A percentile compares a stretch with the other conserved stretches of the same genome.
Evolutionary conservation across 2,888 invertebrate species (phyloP).

Genomic region (Ochlodes sylvanus): DNA sequence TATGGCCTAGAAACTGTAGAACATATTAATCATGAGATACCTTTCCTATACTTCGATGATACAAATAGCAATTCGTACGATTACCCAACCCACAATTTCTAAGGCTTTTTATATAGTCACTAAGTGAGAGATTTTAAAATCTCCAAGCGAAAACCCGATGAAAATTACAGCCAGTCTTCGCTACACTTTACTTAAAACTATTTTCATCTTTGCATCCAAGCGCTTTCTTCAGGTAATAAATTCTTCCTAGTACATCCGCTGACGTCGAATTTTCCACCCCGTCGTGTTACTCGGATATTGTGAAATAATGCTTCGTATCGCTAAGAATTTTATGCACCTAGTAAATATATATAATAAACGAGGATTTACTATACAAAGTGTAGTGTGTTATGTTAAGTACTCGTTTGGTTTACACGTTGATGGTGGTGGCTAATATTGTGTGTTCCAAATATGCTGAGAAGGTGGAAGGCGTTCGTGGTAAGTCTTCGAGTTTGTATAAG

Average conservation of each 20-base stretch:
- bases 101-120: not conserved
- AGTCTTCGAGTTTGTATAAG: no score
- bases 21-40: no score
- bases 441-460: no score
- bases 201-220: slow-evolving; percentile 29
- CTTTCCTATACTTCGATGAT: no score
- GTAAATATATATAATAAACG: slow-evolving; percentile 24
- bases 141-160: slow-evolving; percentile 4
- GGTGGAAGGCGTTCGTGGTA: no score
- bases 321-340: slow-evolving; percentile 30
- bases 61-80: no score
- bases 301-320: slow-evolving; percentile 26
- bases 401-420: no score
- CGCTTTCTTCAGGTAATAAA: slow-evolving; percentile 32
- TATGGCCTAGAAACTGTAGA: no score
- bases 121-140: not conserved
- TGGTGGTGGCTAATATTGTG: no score
- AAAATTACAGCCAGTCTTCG: slow-evolving; percentile 9
- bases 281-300: slow-evolving; percentile 26
- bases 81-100: not conserved
- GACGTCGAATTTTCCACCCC: slow-evolving; percentile 35
- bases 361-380: slow-evolving; percentile 20
- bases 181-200: slow-evolving; percentile 27
- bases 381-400: no score
- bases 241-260: slow-evolving; percentile 19